Evolutionary conservation across 2,113 vertebrate species (phyloP).

Genomic region (Aepyceros melampus): DNA sequence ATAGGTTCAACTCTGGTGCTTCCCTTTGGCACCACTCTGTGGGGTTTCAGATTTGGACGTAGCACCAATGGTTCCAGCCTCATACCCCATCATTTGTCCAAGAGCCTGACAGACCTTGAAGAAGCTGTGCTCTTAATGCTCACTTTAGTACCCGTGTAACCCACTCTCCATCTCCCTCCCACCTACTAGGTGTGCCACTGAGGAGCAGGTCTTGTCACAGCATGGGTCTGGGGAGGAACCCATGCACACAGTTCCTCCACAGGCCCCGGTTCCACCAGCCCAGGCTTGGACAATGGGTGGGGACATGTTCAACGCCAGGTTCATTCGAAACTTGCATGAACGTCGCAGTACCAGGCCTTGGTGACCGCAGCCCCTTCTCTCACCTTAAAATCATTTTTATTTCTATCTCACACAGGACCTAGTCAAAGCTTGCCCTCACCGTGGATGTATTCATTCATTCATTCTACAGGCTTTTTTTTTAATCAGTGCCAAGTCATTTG

Average conservation of each 20-base stretch:
- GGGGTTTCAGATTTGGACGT: neutral
- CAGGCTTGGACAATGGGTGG: slow-evolving; percentile 30
- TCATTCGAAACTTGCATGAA: slow-evolving; percentile 68
- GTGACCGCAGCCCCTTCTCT: slow-evolving; percentile 38
- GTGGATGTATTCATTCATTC: neutral
- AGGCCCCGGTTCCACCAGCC: neutral
- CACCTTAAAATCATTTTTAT: neutral
- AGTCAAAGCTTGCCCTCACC: neutral
- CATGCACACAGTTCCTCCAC: neutral
- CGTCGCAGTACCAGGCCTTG: slow-evolving; percentile 73
- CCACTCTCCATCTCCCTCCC: slow-evolving; percentile 1
- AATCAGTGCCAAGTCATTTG: neutral
- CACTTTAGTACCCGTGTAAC: neutral
- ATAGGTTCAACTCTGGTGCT: neutral
- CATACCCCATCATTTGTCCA: neutral
- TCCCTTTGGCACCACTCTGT: neutral
- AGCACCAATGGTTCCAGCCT: neutral
- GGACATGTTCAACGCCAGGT: slow-evolving; percentile 56
- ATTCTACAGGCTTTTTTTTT: neutral
- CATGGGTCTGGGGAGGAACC: neutral
- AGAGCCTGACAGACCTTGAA: neutral
- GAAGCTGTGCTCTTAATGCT: neutral
- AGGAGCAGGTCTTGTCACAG: slow-evolving; percentile 28
- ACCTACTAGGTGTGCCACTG: slow-evolving; percentile 44
- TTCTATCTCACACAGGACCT: neutral